Evolutionary conservation across 2,797 vertebrate species (phyloP), one percentile per base, ranked within the genome.

Genomic region (Chaetodon trifasciatus): DNA sequence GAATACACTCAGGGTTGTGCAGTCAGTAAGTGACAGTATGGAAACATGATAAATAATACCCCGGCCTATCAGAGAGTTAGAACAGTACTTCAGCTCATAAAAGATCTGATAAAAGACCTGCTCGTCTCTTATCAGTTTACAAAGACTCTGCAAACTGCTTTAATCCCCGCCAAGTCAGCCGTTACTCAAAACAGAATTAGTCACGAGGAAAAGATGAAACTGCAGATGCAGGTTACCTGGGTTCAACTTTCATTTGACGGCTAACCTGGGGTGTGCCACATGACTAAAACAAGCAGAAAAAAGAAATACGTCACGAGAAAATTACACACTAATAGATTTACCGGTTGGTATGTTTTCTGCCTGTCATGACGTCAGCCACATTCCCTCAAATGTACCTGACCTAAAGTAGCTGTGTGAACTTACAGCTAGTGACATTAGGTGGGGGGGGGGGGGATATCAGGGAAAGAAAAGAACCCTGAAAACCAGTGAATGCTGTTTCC

Each of bases 271-370:
- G 11, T 15, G 17, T 19, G 44, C 44, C 32, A 7, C 47, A 6
- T 46, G 61, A 46, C 24, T 8, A 4, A 68, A n/a, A 52, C 56
- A 35, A 40, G 24, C 9, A 8, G 6, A 24, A 0, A 2, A 8
- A 52, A 69, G 28, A 67, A 16, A 52, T 16, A 6, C 44, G 5
- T 21, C 61, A 28, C 16, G 46, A 67, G 70, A 74, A n/a, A 67
- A 67, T 61, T 6, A 23, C 9, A 24, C 9, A 21, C 53, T 37
- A 39, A 55, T 55, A 28, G 39, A 24, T 46, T 53, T 42, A 53
- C 5, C 16, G 1, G 23, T 12, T 23, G 37, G 46, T 56, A 79
- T 67, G 47, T 68, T 11, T 32, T 58, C 24, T 61, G n/a, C 16
- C 32, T 8, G 17, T 9, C 35, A 12, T 42, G 58, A 62, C 47